Conservation (phyloP, 1,140 invertebrate species). For the Matsumurasca onukii region DNA sequence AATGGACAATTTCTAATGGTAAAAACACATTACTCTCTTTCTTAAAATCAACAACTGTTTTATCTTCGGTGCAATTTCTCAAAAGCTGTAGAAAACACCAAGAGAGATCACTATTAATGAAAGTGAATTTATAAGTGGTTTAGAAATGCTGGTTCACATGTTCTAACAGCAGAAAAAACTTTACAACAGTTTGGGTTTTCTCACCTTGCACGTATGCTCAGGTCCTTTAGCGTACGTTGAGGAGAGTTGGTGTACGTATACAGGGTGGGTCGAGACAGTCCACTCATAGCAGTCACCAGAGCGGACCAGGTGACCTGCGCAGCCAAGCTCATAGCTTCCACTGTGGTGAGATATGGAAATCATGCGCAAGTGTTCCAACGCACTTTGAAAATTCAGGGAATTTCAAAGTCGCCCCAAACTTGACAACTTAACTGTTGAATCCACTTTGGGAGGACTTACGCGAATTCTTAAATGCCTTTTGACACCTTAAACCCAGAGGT, state of each 20-base stretch:
- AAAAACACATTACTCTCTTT: too few species aligned
- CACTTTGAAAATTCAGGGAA: not conserved
- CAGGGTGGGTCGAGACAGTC: not conserved
- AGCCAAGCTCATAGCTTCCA: conserved; percentile 9
- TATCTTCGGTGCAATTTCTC: too few species aligned
- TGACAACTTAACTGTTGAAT: too few species aligned
- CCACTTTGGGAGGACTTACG: too few species aligned
- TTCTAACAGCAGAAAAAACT: too few species aligned
- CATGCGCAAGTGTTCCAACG: not conserved
- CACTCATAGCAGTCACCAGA: not conserved
- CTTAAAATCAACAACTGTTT: too few species aligned
- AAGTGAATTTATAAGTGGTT: not conserved
- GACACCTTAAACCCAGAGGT: too few species aligned
- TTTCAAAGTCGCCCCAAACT: not conserved
- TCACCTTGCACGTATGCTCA: not conserved
- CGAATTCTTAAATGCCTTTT: too few species aligned
- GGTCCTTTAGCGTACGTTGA: not conserved
- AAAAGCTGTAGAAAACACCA: not conserved
- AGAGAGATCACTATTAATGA: not conserved
- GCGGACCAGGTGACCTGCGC: not conserved
- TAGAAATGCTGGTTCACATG: not conserved
- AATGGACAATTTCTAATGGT: too few species aligned
- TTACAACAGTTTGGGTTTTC: too few species aligned
- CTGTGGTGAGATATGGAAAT: not conserved
- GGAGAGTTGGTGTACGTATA: conserved; percentile 2